Evolutionary conservation across 2,888 invertebrate genomes (phyloP).

Genomic region (Drosophila mettleri): DNA sequence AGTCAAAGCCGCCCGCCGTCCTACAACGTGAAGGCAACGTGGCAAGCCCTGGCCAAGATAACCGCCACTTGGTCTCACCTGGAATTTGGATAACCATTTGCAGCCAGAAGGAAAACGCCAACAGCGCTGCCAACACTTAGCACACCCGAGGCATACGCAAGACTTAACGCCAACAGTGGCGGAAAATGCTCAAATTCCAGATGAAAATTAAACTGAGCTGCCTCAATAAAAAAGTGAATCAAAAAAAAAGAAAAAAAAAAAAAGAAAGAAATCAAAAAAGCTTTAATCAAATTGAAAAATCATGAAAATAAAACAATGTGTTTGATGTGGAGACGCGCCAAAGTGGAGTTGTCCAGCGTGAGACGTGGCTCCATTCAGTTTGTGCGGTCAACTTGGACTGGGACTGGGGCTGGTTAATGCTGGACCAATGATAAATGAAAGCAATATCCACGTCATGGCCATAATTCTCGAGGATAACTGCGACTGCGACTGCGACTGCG

Average conservation of each 20-base stretch:
- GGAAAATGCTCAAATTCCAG: not conserved
- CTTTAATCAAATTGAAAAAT: slow-evolving; percentile 11
- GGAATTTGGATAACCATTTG: slow-evolving; percentile 11
- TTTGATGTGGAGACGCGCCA: not conserved
- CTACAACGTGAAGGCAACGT: slow-evolving; percentile 11
- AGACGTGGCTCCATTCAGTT: not conserved
- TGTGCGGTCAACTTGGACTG: slow-evolving; percentile 4
- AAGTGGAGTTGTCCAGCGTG: not conserved
- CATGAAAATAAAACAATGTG: not conserved
- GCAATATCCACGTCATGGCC: slow-evolving; percentile 43
- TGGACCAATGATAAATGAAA: slow-evolving; percentile 35
- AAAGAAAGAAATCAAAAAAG: too few relatives aligned
- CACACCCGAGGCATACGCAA: slow-evolving; percentile 5
- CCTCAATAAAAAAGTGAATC: too few relatives aligned
- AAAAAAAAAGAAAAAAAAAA: too few relatives aligned
- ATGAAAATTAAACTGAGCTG: not conserved
- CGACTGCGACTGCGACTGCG: slow-evolving; percentile 17
- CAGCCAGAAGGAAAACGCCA: slow-evolving; percentile 11
- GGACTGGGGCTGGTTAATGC: not conserved
- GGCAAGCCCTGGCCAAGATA: slow-evolving; percentile 24
- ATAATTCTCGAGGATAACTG: slow-evolving; percentile 19
- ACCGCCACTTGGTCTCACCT: slow-evolving; percentile 31
- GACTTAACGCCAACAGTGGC: slow-evolving; percentile 12
- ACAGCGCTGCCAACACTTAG: slow-evolving; percentile 12
- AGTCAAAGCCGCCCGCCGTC: slow-evolving; percentile 17